phyloP scores from a whole-genome alignment of 2,113 vertebrate genomes.

The Marcusenius ussheri region DNA sequence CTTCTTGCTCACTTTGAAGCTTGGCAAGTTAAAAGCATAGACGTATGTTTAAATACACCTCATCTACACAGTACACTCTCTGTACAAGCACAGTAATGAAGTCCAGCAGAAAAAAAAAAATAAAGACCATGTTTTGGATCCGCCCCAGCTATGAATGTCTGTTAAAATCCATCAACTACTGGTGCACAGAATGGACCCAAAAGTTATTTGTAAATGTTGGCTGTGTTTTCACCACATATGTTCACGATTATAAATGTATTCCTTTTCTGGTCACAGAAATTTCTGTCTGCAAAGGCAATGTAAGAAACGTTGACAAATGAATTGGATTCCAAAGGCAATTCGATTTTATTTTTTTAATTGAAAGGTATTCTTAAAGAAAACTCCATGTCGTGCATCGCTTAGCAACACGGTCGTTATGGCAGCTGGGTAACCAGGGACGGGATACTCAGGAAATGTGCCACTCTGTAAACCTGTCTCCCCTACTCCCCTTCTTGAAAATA shows the following conservation, averaged over 20 bases:
- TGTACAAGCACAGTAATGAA: not conserved
- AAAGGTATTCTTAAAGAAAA: not conserved
- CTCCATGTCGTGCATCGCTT: not conserved
- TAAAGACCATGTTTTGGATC: not conserved
- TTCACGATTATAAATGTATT: not conserved
- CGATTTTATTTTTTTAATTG: not conserved
- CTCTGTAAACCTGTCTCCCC: slow-evolving; percentile 8
- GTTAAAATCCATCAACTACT: not conserved
- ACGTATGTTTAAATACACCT: not conserved
- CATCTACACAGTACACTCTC: not conserved
- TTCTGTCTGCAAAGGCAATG: not conserved
- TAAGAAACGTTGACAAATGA: not conserved
- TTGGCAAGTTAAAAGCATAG: slow-evolving; percentile 1
- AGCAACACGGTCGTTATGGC: not conserved
- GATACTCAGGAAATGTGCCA: not conserved
- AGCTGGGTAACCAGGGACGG: not conserved
- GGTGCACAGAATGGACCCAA: not conserved
- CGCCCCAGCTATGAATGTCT: not conserved
- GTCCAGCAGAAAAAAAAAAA: not conserved
- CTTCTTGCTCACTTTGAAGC: not conserved
- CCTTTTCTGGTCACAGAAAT: not conserved
- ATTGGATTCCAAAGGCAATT: not conserved
- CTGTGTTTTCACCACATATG: not conserved
- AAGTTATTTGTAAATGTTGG: not conserved
- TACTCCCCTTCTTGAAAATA: slow-evolving; percentile 47